phyloP scores from a whole-genome alignment of 2,888 invertebrate genomes.

The Hecatera dysodea region DNA sequence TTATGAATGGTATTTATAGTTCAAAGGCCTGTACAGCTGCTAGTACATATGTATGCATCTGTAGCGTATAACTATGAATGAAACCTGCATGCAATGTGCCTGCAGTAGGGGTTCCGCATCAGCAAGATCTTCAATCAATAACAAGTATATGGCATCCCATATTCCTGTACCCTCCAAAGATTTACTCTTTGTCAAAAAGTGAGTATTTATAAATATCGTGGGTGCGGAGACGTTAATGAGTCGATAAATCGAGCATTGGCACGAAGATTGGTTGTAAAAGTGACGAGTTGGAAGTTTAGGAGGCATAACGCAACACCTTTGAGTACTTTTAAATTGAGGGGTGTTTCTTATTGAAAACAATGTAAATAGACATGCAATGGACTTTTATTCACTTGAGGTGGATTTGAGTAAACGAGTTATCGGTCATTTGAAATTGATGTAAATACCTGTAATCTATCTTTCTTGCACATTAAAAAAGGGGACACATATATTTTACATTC shows the following conservation, averaged over 20 bases:
- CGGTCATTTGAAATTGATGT: too few species aligned
- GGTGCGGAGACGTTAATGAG: slow-evolving; percentile 32
- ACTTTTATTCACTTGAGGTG: not conserved
- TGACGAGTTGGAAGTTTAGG: slow-evolving; percentile 29
- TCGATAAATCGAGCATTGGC: slow-evolving; percentile 38
- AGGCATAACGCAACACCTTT: slow-evolving; percentile 6
- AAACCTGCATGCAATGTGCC: not conserved
- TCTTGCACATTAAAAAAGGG: too few species aligned
- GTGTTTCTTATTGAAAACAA: slow-evolving; percentile 1
- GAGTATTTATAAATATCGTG: slow-evolving; percentile 29
- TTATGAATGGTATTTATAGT: not conserved
- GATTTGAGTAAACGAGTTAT: too few species aligned
- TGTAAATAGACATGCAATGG: not conserved
- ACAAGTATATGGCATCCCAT: not conserved
- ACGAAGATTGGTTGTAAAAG: slow-evolving; percentile 31
- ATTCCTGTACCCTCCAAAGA: not conserved
- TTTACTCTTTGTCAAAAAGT: slow-evolving; percentile 6
- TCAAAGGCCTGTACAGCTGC: not conserved
- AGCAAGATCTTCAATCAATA: not conserved
- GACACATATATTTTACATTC: not conserved
- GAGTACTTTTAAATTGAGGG: not conserved
- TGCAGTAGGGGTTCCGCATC: too few species aligned
- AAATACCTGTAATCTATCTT: too few species aligned
- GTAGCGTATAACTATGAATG: not conserved
- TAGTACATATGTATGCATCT: not conserved